Conservation (phyloP, 2,888 invertebrate genomes). For the Octodonta nipae region DNA sequence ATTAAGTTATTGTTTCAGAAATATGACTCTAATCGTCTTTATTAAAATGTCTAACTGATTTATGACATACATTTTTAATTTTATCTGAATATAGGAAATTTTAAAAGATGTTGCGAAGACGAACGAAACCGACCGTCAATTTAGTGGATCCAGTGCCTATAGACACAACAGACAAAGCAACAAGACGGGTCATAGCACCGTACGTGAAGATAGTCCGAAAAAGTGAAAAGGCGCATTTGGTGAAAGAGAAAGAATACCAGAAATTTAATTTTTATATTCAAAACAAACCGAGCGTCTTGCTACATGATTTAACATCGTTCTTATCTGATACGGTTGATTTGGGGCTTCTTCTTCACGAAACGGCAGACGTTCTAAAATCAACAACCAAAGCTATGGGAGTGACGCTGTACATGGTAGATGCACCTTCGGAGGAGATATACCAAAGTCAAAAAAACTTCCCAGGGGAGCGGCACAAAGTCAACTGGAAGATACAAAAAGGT, state of each 20-base stretch:
- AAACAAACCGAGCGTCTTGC: constrained; percentile 30
- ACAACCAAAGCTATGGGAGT: constrained; percentile 44
- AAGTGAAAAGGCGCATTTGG: constrained; percentile 18
- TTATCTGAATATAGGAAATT: too few relatives aligned
- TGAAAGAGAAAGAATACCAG: constrained; percentile 21
- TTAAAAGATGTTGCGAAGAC: too few relatives aligned
- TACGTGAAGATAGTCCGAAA: constrained; percentile 36
- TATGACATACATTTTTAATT: too few relatives aligned
- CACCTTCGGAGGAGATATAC: constrained; percentile 41
- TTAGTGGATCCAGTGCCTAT: too few relatives aligned
- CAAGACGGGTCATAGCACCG: constrained; percentile 45
- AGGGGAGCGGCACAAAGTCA: constrained; percentile 39
- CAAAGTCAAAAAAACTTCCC: constrained; percentile 39
- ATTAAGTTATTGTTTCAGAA: too few relatives aligned
- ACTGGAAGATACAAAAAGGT: constrained; percentile 43
- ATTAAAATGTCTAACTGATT: too few relatives aligned
- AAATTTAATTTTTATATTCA: constrained; percentile 30
- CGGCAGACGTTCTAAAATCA: constrained; percentile 42
- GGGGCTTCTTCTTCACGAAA: constrained; percentile 42
- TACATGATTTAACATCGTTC: constrained; percentile 33
- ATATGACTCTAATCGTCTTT: too few relatives aligned
- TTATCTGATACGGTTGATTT: constrained; percentile 45
- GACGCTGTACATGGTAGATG: constrained; percentile 44
- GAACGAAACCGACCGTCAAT: too few relatives aligned
- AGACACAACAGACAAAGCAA: constrained; percentile 38